Evolutionary conservation across 2,888 invertebrate species (phyloP), one percentile per base, ranked within the genome.

Genomic region (Chironomus tentans): DNA sequence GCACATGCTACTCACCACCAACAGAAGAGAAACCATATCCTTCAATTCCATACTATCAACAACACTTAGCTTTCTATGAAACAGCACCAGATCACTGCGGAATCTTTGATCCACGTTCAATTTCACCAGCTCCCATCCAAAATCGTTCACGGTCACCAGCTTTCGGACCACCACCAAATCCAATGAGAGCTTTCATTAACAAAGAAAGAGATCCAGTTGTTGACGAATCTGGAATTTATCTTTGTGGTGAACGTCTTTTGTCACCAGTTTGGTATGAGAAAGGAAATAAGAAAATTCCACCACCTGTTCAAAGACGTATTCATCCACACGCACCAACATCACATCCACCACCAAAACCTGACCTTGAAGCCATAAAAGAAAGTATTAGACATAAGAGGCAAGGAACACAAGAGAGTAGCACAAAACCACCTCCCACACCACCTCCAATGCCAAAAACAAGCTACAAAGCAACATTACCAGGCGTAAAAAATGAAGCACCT

Each of bases 11-110:
- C 12, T 74, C 74, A 24, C 74, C 74, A 24, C 56, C 74, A 46
- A 74, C 74, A 47, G 74, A 74, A 7, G 74, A 74, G 4, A 90
- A 90, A 82, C 91, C 92, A 28, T 91, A 91, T 1, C 89, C 92
- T 12, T 86, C 89, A 71, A 88, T 94, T 79, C 93, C 93, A 7
- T 89, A 88, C 79, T 94, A 94, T 81, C 93, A 94, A 83, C 89
- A 89, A 82, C 90, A 91, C 82, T 85, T 93, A 79, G 89, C 91
- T 47, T 87, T 89, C n/a, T 89, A 89, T 65, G 88, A 90, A 80
- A 88, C 88, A 80, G 80, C 84, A 75, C 87, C 91, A 4, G 85
- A 88, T 2, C 87, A 87, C 80, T 85, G 86, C 62, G 87, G 88
- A 78, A 81, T 88, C 74, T 88, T 88, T 78, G 88, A 91, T 79